phyloP scores from a whole-genome alignment of 2,797 vertebrate species.

The Alcedo quadribrachys region DNA sequence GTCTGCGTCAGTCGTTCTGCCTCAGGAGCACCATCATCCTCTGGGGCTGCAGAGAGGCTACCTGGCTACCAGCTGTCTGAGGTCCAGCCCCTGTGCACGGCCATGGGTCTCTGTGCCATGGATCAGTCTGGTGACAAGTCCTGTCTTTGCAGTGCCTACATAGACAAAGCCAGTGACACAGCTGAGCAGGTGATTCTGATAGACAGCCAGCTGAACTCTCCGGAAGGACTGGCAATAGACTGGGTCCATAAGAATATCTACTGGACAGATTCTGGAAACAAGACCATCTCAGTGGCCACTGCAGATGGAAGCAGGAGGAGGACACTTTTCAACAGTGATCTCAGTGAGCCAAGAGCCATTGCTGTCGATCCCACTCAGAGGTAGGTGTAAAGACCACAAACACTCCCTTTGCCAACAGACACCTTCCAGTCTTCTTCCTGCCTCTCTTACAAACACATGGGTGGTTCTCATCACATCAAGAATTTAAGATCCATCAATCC shows the following conservation, averaged over 20 bases:
- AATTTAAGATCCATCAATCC: not conserved
- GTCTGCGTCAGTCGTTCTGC: not conserved
- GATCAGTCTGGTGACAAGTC: not conserved
- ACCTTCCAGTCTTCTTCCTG: accelerated
- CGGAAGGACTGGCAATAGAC: conserved; percentile 94
- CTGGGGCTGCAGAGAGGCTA: not conserved
- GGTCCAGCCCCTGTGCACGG: accelerated
- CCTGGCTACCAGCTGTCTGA: not conserved
- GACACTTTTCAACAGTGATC: conserved; percentile 88
- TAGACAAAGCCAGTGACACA: conserved; percentile 92
- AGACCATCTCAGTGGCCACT: conserved; percentile 94
- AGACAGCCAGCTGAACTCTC: conserved; percentile 90
- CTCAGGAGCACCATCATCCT: accelerated
- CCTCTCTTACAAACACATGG: not conserved
- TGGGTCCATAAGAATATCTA: conserved; percentile 99
- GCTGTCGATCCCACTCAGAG: conserved; percentile 92
- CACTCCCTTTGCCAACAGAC: not conserved
- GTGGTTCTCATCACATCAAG: not conserved
- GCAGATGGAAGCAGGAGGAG: conserved; percentile 89
- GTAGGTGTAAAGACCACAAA: conserved; percentile 75
- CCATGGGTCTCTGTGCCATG: accelerated
- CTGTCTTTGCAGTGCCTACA: conserved; percentile 84
- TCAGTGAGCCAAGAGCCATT: conserved; percentile 94
- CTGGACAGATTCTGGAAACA: conserved; percentile 98
- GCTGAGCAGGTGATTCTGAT: conserved; percentile 90